phyloP scores from a whole-genome alignment of 1,140 invertebrate species.

The Nomia melanderi region DNA sequence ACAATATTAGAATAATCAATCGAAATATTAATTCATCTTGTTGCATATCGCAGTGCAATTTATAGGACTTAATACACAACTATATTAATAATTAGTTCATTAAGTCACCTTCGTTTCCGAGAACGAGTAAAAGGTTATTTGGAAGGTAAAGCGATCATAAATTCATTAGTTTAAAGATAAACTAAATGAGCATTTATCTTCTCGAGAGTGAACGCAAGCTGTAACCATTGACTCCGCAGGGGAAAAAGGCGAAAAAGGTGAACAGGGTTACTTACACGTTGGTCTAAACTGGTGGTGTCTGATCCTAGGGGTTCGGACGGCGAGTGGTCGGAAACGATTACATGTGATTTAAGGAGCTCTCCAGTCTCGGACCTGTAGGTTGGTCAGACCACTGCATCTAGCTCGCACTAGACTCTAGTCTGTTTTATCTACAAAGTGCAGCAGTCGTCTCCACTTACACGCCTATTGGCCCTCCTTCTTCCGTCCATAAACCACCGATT shows the following conservation, averaged over 20 bases:
- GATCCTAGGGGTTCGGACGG: conserved; percentile 59
- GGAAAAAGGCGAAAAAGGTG: conserved; percentile 26
- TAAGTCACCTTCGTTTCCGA: neutral
- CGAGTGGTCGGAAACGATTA: conserved; percentile 78
- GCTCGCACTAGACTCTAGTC: conserved; percentile 59
- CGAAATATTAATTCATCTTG: too few relatives aligned
- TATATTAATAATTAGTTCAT: neutral
- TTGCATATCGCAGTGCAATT: too few relatives aligned
- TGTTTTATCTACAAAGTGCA: conserved; percentile 76
- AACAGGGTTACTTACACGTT: conserved; percentile 23
- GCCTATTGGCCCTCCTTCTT: conserved; percentile 35
- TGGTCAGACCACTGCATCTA: conserved; percentile 64
- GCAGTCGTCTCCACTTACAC: conserved; percentile 66
- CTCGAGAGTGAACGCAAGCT: neutral
- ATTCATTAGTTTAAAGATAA: neutral
- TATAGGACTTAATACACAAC: too few relatives aligned
- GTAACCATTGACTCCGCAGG: conserved; percentile 12
- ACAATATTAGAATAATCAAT: too few relatives aligned
- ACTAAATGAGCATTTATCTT: conserved; percentile 3
- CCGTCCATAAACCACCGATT: conserved; percentile 39
- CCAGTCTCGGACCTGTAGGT: conserved; percentile 53
- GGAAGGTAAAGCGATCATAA: neutral
- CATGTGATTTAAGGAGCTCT: conserved; percentile 77
- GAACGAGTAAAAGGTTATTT: neutral
- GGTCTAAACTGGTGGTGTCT: conserved; percentile 57